Base-by-base conservation (phyloP, 2,797 vertebrate species). In the Knipowitschia caucasica region DNA sequence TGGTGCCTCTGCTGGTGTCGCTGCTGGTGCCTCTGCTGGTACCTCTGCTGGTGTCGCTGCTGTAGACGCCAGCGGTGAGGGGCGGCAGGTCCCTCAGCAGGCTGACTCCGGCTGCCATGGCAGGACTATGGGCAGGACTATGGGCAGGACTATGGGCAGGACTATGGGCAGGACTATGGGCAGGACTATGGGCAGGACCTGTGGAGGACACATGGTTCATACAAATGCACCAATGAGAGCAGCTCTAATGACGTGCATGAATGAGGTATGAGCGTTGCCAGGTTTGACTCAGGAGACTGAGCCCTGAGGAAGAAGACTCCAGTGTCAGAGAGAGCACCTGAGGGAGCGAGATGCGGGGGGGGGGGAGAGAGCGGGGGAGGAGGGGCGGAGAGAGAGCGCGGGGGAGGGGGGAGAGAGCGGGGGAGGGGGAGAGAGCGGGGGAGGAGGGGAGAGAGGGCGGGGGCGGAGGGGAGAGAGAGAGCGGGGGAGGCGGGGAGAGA, bases 31-130 rank as follows among this genome's bases (percentile, higher is more conserved):
- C 82, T 62, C 74, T 43, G 77, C 75, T 72, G 67, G 77, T 64
- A 2, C 74, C 70, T 55, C 71, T 15, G 11, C 30, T 33, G n/a
- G n/a, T n/a, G n/a, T n/a, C n/a, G n/a, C 7, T 84, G 71, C 71
- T 77, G 46, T 74, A 68, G 68, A 81, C 77, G 81, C 82, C 84
- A 68, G 88, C 25, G 0, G 65, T 77, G 62, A 84, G 84, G 76
- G 88, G 86, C 0, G 91, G 84, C 43, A 83, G 79, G 39, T 95
- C 92, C 82, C 86, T 92, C 77, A 93, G 86, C 59, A 94, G 79
- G 75, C 94, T 71, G 67, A 93, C 89, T 69, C 93, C 94, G 25
- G 93, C 92, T 90, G 94, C 91, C 94, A 98, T 96, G 74, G 88
- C 89, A 75, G 71, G 80, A 68, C 77, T 93, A n/a, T n/a, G n/a